These are phyloP conservation scores for Agonopterix heracliana DNA, from an alignment of 2,888 invertebrate species.

Conservation along the genomic window DNA sequence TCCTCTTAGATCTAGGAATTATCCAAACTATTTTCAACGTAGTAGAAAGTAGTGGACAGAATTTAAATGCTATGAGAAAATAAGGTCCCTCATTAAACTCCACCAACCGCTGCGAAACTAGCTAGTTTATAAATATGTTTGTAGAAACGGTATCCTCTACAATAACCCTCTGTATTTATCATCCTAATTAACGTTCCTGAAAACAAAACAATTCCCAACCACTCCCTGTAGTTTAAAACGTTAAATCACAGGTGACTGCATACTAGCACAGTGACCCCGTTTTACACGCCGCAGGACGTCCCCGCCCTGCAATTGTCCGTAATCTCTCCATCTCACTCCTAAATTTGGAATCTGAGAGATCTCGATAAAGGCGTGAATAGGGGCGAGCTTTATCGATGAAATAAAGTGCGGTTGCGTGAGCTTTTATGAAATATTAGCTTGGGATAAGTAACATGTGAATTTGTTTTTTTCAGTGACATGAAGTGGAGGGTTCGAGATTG, in stretches of 20 bases:
- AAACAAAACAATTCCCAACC: constrained; percentile 7
- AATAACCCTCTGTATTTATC: constrained; percentile 4
- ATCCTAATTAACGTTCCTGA: constrained; percentile 7
- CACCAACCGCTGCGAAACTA: too few species aligned
- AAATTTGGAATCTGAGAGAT: constrained; percentile 53
- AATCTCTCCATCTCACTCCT: constrained; percentile 52
- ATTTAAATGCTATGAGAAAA: too few species aligned
- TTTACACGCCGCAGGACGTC: constrained; percentile 38
- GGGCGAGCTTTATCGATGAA: constrained; percentile 12
- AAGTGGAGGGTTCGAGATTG: not conserved
- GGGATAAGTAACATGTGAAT: constrained; percentile 4
- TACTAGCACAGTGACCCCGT: constrained; percentile 54
- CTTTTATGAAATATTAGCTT: constrained; percentile 11
- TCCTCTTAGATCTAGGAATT: too few species aligned
- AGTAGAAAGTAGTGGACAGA: too few species aligned
- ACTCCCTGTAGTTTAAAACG: constrained; percentile 6
- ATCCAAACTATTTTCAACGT: too few species aligned
- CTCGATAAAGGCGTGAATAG: constrained; percentile 35
- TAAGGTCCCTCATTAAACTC: too few species aligned
- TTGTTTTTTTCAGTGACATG: not conserved
- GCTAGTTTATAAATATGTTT: too few species aligned
- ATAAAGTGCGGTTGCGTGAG: constrained; percentile 17
- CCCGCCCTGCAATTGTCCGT: constrained; percentile 32
- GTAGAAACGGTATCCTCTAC: too few species aligned
- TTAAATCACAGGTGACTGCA: constrained; percentile 15